phyloP scores from a whole-genome alignment of 2,888 invertebrate species.

The Agonopterix heracliana region DNA sequence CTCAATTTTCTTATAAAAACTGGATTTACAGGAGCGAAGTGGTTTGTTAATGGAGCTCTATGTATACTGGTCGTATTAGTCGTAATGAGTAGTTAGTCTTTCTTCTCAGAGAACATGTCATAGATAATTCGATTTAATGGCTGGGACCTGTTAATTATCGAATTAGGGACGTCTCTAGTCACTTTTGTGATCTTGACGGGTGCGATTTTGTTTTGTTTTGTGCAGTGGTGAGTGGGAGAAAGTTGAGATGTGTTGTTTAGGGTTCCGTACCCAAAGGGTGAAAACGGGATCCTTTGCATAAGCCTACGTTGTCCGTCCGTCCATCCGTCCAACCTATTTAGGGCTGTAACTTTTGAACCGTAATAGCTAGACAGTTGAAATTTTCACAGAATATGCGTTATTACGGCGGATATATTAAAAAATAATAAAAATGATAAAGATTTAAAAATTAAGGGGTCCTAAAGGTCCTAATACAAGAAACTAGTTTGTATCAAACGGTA shows the following conservation, averaged over 20 bases:
- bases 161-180: slow-evolving; percentile 49
- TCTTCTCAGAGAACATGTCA: slow-evolving; percentile 65
- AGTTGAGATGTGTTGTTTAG: neutral
- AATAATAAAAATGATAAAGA: too few species aligned
- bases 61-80: slow-evolving; percentile 33
- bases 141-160: slow-evolving; percentile 60
- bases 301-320: too few species aligned
- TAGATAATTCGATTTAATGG: slow-evolving; percentile 74
- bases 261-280: too few species aligned
- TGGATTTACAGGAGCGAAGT: slow-evolving; percentile 2
- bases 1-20: slow-evolving; percentile 1
- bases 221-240: neutral
- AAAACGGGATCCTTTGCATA: too few species aligned
- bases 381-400: too few species aligned
- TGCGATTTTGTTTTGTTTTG: slow-evolving; percentile 21
- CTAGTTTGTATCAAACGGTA: too few species aligned
- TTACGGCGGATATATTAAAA: too few species aligned
- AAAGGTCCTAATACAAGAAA: too few species aligned
- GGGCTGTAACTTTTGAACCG: too few species aligned
- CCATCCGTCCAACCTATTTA: too few species aligned
- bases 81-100: slow-evolving; percentile 68
- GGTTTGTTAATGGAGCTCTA: slow-evolving; percentile 22
- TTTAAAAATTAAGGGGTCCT: too few species aligned
- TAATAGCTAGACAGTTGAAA: too few species aligned
- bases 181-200: slow-evolving; percentile 21